These are phyloP conservation scores for Ictalurus punctatus DNA, from an alignment of 2,113 vertebrate species.

Conservation along the genomic window DNA sequence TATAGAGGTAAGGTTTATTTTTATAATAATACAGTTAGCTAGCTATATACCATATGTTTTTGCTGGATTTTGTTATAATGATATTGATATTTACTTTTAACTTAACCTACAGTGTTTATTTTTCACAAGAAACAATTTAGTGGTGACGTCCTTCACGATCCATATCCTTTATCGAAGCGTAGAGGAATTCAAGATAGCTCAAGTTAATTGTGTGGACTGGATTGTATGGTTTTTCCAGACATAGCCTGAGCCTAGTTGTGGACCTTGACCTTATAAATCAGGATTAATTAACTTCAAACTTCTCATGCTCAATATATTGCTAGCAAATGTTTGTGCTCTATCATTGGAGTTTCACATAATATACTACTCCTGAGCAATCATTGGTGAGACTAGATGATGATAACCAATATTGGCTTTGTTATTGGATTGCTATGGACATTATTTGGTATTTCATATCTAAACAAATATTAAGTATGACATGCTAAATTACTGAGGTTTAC, in stretches of 20 bases:
- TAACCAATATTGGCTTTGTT: not conserved
- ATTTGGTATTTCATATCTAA: not conserved
- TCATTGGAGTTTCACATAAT: not conserved
- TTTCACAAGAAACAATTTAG: not conserved
- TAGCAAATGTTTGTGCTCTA: no score
- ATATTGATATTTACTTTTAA: not conserved
- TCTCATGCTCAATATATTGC: not conserved
- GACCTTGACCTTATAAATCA: constrained; percentile 16
- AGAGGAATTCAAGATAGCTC: not conserved
- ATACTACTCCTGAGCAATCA: not conserved
- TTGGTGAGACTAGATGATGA: not conserved
- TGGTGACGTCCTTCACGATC: not conserved
- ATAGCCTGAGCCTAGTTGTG: not conserved
- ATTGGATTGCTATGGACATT: not conserved
- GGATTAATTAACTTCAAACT: constrained; percentile 2
- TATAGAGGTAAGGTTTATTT: not conserved
- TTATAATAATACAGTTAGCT: not conserved
- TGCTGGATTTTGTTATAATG: not conserved
- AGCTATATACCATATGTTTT: not conserved
- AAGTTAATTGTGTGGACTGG: not conserved
- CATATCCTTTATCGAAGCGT: not conserved
- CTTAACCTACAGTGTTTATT: not conserved
- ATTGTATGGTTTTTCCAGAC: not conserved
- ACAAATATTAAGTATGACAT: not conserved
- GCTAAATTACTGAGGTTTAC: not conserved